Evolutionary conservation across 2,797 vertebrate genomes (phyloP).

Genomic region (Alosa sapidissima): DNA sequence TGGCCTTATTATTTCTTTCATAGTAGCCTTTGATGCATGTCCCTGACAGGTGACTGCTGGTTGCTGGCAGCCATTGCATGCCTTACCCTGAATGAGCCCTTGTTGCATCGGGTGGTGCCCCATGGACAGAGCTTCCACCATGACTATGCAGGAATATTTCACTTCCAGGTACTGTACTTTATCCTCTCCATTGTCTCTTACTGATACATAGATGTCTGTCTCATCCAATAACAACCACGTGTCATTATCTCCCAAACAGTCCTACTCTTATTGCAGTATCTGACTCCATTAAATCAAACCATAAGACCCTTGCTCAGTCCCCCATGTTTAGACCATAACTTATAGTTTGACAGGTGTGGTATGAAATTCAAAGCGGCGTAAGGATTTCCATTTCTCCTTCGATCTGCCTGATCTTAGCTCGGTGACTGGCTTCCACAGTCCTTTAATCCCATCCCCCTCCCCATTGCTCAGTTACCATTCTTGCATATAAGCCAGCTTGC

Average conservation of each 20-base stretch:
- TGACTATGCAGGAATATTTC: constrained; percentile 59
- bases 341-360: neutral
- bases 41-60: constrained; percentile 57
- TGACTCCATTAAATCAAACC: neutral
- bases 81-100: constrained; percentile 58
- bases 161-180: constrained; percentile 54
- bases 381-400: neutral
- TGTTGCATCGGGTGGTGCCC: constrained; percentile 58
- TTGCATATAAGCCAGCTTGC: neutral
- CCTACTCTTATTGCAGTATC: neutral
- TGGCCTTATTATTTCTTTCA: neutral
- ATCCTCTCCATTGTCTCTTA: neutral
- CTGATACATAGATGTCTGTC: neutral
- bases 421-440: neutral
- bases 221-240: neutral
- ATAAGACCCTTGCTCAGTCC: neutral
- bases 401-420: neutral
- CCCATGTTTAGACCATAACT: neutral
- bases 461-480: constrained; percentile 23
- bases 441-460: constrained; percentile 38
- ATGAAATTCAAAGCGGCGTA: neutral
- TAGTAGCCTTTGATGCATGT: neutral
- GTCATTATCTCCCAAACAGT: neutral
- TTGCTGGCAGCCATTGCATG: constrained; percentile 61
- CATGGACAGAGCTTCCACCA: constrained; percentile 59